phyloP scores from a whole-genome alignment of 2,888 invertebrate species.

The Rhingia campestris region DNA sequence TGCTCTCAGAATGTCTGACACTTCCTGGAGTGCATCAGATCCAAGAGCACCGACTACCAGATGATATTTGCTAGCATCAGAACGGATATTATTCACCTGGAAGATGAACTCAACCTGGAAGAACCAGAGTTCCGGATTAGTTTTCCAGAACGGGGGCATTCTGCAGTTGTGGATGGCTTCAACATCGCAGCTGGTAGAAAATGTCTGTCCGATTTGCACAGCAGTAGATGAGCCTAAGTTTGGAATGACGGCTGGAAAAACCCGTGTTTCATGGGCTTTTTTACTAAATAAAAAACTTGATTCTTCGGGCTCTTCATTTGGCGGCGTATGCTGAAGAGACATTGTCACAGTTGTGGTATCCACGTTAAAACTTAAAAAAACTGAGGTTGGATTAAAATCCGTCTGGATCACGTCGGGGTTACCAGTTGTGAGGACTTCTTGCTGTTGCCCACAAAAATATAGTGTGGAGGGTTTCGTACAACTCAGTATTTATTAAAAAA shows the following conservation, averaged over 20 bases:
- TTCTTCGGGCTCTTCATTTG: background rate
- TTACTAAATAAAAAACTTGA: background rate
- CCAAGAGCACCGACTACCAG: constrained; percentile 1
- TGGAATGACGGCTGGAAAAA: background rate
- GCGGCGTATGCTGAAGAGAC: background rate
- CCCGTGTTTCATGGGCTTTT: background rate
- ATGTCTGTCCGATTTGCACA: background rate
- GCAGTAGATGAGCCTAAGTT: background rate
- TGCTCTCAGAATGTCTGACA: constrained; percentile 15
- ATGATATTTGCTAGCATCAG: constrained; percentile 7
- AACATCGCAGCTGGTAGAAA: background rate
- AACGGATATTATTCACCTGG: background rate
- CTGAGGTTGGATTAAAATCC: background rate
- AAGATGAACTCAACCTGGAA: constrained; percentile 1
- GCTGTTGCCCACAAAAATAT: no score
- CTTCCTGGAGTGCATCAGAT: constrained; percentile 3
- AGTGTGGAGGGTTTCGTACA: no score
- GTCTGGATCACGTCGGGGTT: background rate
- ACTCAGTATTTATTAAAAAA: no score
- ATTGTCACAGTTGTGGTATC: background rate
- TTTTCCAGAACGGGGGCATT: constrained; percentile 9
- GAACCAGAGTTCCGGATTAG: constrained; percentile 5
- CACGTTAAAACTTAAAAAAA: background rate
- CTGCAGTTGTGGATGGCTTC: constrained; percentile 14
- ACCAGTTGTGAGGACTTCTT: no score